A percentile compares a stretch with the other conserved stretches of the same genome.
These are phyloP conservation scores for Hemiprocne comata DNA, from an alignment of 2,113 vertebrate genomes.

Conservation along the genomic window DNA sequence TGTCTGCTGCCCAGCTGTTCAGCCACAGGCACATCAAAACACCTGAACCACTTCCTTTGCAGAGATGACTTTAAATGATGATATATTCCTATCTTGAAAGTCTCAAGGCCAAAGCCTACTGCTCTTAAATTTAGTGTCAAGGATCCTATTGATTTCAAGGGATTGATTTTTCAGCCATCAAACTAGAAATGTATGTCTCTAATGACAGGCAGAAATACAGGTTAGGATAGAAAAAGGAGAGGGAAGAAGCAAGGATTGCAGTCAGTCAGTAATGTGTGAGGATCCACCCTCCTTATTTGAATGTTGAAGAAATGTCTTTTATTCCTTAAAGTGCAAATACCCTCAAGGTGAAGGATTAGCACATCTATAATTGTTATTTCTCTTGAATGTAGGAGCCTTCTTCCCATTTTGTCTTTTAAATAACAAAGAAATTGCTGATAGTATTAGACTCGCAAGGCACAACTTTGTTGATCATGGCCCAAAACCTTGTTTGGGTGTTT, in stretches of 20 bases:
- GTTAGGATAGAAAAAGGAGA: background rate
- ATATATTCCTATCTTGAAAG: background rate
- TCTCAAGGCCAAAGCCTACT: background rate
- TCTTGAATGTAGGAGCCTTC: background rate
- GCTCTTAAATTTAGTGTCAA: background rate
- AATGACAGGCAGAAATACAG: background rate
- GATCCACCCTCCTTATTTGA: background rate
- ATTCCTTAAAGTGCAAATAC: background rate
- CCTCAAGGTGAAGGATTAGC: background rate
- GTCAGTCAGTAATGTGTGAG: background rate
- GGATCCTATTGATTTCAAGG: conserved; percentile 3
- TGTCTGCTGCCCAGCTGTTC: background rate
- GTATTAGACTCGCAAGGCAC: background rate
- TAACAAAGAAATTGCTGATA: background rate
- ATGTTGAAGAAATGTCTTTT: background rate
- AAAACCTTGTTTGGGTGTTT: background rate
- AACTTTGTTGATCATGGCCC: background rate
- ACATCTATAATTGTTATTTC: background rate
- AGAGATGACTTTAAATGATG: background rate
- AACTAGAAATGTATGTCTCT: background rate
- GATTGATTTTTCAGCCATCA: background rate
- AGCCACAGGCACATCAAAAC: background rate
- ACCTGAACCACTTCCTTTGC: background rate
- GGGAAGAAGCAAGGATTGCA: background rate
- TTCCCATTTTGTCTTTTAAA: background rate